Conservation (phyloP, 2,888 invertebrate species). For the Uropetala carovei region DNA sequence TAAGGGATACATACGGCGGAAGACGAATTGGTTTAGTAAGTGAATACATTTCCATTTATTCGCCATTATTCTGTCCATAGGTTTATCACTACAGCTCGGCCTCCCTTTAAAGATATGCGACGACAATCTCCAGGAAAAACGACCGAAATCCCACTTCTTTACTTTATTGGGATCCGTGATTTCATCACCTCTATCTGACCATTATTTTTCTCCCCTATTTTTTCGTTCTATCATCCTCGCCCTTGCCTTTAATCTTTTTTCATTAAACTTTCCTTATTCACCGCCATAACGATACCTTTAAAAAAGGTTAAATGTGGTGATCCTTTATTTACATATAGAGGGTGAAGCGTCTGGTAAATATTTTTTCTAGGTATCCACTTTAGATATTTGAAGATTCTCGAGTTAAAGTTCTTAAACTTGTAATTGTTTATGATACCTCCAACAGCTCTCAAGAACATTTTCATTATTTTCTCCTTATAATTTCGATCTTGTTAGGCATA, state of each 20-base stretch:
- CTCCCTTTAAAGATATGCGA: neutral
- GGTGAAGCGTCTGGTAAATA: too few species aligned
- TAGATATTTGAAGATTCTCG: too few species aligned
- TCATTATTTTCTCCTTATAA: too few species aligned
- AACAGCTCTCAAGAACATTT: too few species aligned
- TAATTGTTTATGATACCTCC: too few species aligned
- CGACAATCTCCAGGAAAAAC: neutral
- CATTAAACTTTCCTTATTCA: neutral
- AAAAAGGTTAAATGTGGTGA: too few species aligned
- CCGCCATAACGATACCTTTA: too few species aligned
- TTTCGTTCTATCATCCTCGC: neutral
- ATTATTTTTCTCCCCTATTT: neutral
- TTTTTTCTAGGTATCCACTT: too few species aligned
- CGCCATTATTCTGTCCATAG: neutral
- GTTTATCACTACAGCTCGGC: neutral
- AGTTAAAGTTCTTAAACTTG: too few species aligned
- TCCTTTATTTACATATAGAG: too few species aligned
- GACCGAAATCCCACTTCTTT: neutral
- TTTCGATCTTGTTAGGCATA: too few species aligned
- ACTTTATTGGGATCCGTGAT: neutral
- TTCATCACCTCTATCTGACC: neutral
- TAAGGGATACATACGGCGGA: neutral
- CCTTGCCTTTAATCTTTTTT: neutral
- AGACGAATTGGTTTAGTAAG: neutral
- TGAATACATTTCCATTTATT: conserved; percentile 18